phyloP scores from a whole-genome alignment of 2,797 vertebrate genomes.

The Pantherophis vulpinus region DNA sequence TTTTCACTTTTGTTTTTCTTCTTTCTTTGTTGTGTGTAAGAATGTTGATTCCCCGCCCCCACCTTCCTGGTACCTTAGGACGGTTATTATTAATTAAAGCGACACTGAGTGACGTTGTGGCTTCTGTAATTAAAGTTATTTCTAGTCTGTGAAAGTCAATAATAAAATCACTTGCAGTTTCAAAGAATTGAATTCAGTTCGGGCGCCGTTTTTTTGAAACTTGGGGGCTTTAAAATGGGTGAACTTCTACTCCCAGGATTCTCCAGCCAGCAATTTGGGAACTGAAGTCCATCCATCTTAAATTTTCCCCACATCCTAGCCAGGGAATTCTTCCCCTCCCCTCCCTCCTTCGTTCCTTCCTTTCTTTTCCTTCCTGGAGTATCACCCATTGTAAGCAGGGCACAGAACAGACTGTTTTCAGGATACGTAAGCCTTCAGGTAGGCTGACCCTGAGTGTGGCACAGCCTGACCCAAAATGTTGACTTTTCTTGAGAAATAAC shows the following conservation, averaged over 20 bases:
- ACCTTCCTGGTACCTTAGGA: not conserved
- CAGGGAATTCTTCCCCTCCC: not conserved
- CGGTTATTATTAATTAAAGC: not conserved
- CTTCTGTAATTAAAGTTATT: not conserved
- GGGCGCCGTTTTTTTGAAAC: not conserved
- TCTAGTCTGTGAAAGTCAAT: not conserved
- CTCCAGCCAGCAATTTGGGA: not conserved
- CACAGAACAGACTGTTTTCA: slow-evolving; percentile 21
- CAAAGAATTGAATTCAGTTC: not conserved
- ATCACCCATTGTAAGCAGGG: slow-evolving; percentile 15
- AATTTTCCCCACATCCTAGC: not conserved
- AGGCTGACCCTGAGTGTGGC: no score
- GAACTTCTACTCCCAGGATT: not conserved
- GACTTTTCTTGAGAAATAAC: not conserved
- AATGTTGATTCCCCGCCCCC: not conserved
- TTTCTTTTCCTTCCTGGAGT: slow-evolving; percentile 9
- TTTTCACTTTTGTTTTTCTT: not conserved
- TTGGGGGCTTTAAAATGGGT: not conserved
- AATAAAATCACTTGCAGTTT: not conserved
- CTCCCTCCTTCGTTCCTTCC: no score
- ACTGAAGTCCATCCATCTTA: not conserved
- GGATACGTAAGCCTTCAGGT: slow-evolving; percentile 8
- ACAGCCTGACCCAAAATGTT: not conserved
- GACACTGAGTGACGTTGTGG: not conserved
- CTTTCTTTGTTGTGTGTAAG: not conserved